Base-by-base conservation (phyloP, 92 coral and sea anemone genomes). In the Siderastrea siderea region DNA sequence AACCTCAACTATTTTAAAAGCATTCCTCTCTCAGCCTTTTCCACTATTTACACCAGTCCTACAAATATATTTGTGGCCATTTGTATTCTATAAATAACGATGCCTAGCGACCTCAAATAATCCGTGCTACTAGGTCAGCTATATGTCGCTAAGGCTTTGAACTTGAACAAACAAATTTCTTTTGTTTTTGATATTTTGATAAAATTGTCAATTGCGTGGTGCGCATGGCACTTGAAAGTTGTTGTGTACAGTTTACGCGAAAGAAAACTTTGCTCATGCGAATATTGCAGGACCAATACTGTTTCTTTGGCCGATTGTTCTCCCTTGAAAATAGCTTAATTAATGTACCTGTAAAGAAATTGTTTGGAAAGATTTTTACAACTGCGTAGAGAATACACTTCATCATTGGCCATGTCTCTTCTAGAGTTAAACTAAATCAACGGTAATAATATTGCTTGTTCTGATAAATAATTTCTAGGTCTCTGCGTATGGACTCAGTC, bases 131-230 rank as follows among this genome's bases (percentile, higher is more conserved):
- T 2, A 43, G 10, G 44, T 11, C 47, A 57, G 7, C 45, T 45
- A 68, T 58, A 38, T 69, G 65, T 53, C 55, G 45, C 45, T 47
- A 16, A 14, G 54, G 38, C 77, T 3, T 1, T 11, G 45, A 57
- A 26, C 72, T 10, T 43, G 57, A 70, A 70, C 69, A 70, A 68
- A 81, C 77, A 53, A 44, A 57, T 14, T 77, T 55, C 76, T 69
- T 68, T 81, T 69, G 68, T 62, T 70, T 15, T 17, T 52, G 57
- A 6, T 38, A n/a, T n/a, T 8, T 55, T 9, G 4, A 9, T 17
- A 57, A 17, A 38, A 55, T n/a, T 44, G 54, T 57, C 8, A 43
- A 54, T 38, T 81, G 45, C 54, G 45, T 69, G 77, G 60, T 17
- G 5, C 64, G 7, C 17, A 6, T 1, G 59, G 9, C 19, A 44